Base-by-base conservation (phyloP, 1,140 invertebrate species). In the Polyergus mexicanus region DNA sequence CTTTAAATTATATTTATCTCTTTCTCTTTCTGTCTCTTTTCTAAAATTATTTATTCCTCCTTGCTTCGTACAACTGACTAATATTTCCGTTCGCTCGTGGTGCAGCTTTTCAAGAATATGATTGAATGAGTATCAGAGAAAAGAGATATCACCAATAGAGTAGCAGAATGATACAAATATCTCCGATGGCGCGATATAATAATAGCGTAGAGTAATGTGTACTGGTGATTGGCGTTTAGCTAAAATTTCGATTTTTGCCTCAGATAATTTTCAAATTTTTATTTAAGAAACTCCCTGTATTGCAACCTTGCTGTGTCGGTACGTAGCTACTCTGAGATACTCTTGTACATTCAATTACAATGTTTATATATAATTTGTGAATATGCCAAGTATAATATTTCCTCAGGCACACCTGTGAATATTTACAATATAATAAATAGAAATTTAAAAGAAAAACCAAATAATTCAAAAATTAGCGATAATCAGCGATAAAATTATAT, bases 361-460 rank as follows among this genome's bases (percentile, higher is more conserved):
- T 88, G 83, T 72, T 89, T 88, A 90, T 69, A 87, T 90, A 88
- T 90, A 90, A 75, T 90, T 87, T 89, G 89, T 54, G 22, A 44
- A 62, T 88, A 92, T 90, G 75, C 75, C 90, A 92, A 92, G 89
- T 92, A 91, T 89, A 92, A 91, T 91, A 92, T 90, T 92, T 91
- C 89, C 86, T 94, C 92, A 94, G 93, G 93, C 94, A 94, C 93
- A 94, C 93, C 93, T 93, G 94, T 94, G 93, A 94, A 92, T 94
- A 94, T 94, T 94, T 94, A 94, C 93, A 94, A 93, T 92, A 88
- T 86, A 91, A 92, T 85, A 32, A 72, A 83, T 32, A 1, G 13
- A 41, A 44, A 41, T 60, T 28, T 47, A 13, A 60, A 32, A 84
- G 10, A 63, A 47, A 63, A 47, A 75, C 35, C 13, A 75, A 62